Conservation (phyloP, 2,888 invertebrate genomes). For the Parapristionchus giblindavisi region DNA sequence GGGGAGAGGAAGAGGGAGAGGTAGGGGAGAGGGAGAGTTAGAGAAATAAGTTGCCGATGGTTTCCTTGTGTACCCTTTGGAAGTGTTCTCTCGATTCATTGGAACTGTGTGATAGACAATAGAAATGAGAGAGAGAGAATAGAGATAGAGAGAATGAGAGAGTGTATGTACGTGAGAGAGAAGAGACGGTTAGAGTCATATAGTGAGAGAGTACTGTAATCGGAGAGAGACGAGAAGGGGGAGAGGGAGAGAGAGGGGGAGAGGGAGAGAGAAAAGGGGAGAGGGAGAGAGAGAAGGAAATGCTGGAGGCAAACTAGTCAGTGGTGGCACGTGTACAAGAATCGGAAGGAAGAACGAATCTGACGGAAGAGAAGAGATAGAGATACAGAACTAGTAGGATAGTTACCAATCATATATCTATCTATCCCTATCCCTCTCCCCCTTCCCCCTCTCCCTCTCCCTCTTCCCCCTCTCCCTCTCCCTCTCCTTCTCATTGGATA, state of each 20-base stretch:
- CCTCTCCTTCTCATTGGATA: too few relatives aligned
- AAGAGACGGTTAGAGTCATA: neutral
- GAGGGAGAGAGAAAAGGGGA: neutral
- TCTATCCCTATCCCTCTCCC: neutral
- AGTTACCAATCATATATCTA: neutral
- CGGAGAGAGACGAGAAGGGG: neutral
- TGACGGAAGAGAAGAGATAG: too few relatives aligned
- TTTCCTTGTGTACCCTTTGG: conserved; percentile 22
- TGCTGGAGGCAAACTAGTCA: conserved; percentile 31
- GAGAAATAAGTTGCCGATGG: neutral
- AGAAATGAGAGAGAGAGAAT: neutral
- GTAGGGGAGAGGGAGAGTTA: neutral
- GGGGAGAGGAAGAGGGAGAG: neutral
- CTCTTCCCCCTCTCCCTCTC: neutral
- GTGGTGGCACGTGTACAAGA: neutral
- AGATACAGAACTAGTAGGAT: neutral
- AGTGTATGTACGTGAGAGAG: neutral
- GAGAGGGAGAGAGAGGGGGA: neutral
- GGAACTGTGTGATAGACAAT: neutral
- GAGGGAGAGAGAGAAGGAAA: conserved; percentile 7
- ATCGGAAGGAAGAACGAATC: neutral
- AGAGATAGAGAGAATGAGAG: neutral
- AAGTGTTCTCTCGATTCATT: conserved; percentile 24
- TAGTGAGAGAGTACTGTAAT: neutral
- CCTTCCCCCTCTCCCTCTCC: neutral